Conservation (phyloP, 2,113 vertebrate genomes). For the mouse (Mus musculus) region DNA sequence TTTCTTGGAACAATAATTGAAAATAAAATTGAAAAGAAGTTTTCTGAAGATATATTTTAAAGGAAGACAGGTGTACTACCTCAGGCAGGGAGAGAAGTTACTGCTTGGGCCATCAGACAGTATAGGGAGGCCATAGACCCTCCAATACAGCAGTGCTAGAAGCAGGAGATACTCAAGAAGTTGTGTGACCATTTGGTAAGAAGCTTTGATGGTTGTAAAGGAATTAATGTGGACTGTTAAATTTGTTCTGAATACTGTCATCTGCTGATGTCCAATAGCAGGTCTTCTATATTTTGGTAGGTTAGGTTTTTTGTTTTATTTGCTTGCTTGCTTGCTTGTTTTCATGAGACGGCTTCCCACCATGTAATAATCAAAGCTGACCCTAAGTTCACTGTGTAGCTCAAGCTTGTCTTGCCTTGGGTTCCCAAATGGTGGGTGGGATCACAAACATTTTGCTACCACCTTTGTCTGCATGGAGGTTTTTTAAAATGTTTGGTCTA, state of each 20-base stretch:
- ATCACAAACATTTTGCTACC: neutral
- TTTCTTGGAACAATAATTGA: neutral
- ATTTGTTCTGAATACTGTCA: neutral
- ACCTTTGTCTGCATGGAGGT: neutral
- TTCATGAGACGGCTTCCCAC: neutral
- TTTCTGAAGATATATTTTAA: slow-evolving; percentile 16
- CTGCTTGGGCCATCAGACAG: neutral
- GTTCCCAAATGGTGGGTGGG: neutral
- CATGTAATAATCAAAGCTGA: neutral
- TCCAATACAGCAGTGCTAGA: neutral
- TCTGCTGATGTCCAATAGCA: neutral
- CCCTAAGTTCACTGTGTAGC: neutral
- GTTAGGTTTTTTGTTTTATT: neutral
- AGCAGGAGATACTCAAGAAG: neutral
- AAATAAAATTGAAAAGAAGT: neutral
- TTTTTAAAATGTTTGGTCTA: slow-evolving; percentile 5
- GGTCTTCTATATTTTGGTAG: neutral
- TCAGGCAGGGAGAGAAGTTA: slow-evolving; percentile 5
- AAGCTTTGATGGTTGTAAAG: neutral
- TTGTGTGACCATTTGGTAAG: neutral
- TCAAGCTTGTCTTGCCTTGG: neutral
- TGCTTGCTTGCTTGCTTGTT: neutral
- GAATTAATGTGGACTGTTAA: neutral
- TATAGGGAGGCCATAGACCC: neutral
- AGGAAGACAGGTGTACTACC: neutral